Base-by-base conservation (phyloP, 2,888 invertebrate species). In the Eubasilissa splendida region DNA sequence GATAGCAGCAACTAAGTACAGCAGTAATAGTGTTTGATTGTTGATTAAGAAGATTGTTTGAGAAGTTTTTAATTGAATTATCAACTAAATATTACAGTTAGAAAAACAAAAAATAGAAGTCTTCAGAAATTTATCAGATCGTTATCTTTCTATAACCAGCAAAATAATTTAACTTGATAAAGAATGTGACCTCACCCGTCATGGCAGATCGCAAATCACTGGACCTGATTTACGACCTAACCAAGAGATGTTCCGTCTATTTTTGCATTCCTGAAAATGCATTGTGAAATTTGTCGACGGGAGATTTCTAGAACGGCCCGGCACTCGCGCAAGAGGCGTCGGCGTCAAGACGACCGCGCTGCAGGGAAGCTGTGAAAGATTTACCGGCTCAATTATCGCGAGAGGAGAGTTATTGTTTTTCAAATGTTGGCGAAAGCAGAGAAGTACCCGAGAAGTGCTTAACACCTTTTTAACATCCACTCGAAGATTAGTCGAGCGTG, bases 221-320 rank as follows among this genome's bases (percentile, higher is more conserved):
- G 42, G 12, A n/a, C 68, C 42, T 2, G 42, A 42, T 42, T 42
- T 42, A 42, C 7, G 42, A 42, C 42, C 42, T 68, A 14, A 42
- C 33, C 50, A 68, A 68, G 68, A 50, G 50, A 68, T 50, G 33
- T 50, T 68, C n/a, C 68, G 42, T 50, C n/a, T 50, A 52, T 52
- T 68, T 10, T 50, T 14, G 58, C 58, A n/a, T n/a, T 58, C 71
- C 56, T 22, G 12, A 33, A 70, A 70, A 42, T 56, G 71, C 71
- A 73, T 73, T 73, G 71, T 73, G 56, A 50, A 73, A 33, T 33
- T 58, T 73, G 10, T 42, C 10, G 58, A 58, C 50, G 71, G 2
- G 14, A 50, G 54, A 31, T 73, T 54, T 73, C 56, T 2, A 56
- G 54, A 73, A 73, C 54, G 58, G 42, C 42, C 42, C 42, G 42